phyloP scores from a whole-genome alignment of 1,140 invertebrate species.

The Aphelenchoides avenae region DNA sequence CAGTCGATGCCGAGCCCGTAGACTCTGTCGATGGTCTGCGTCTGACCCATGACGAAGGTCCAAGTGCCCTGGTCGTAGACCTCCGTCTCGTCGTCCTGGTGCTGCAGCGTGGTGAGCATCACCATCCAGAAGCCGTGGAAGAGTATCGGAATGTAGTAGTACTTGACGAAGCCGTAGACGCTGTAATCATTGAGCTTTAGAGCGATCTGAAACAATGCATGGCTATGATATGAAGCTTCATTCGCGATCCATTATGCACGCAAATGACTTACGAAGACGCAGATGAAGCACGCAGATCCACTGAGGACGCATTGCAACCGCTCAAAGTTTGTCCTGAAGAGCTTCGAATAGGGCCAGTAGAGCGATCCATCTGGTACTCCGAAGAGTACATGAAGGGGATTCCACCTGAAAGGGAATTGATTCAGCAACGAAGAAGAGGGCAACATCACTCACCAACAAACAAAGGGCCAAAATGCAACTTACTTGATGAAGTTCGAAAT shows the following conservation, averaged over 20 bases:
- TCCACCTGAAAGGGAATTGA: conserved; percentile 34
- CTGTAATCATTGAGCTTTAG: conserved; percentile 41
- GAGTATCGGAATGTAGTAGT: conserved; percentile 58
- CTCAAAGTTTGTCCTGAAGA: conserved; percentile 43
- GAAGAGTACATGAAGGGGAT: conserved; percentile 39
- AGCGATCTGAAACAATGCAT: conserved; percentile 38
- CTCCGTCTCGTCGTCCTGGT: conserved; percentile 57
- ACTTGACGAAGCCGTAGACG: conserved; percentile 49
- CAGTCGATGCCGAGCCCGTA: conserved; percentile 59
- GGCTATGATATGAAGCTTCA: not conserved
- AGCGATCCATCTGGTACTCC: conserved; percentile 46
- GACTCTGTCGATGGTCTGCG: conserved; percentile 60
- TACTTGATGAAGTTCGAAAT: conserved; percentile 13
- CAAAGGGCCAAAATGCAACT: not conserved
- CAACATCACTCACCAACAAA: no score
- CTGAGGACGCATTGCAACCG: conserved; percentile 44
- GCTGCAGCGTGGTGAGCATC: conserved; percentile 61
- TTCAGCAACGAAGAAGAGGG: conserved; percentile 15
- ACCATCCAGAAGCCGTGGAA: conserved; percentile 48
- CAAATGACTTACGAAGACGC: conserved; percentile 14
- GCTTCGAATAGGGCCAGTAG: conserved; percentile 38
- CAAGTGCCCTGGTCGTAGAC: conserved; percentile 60
- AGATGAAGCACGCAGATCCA: conserved; percentile 19
- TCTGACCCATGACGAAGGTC: conserved; percentile 60
- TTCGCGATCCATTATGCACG: not conserved